Conservation (phyloP, 2,113 vertebrate genomes). For the Colistium nudipinnis region DNA sequence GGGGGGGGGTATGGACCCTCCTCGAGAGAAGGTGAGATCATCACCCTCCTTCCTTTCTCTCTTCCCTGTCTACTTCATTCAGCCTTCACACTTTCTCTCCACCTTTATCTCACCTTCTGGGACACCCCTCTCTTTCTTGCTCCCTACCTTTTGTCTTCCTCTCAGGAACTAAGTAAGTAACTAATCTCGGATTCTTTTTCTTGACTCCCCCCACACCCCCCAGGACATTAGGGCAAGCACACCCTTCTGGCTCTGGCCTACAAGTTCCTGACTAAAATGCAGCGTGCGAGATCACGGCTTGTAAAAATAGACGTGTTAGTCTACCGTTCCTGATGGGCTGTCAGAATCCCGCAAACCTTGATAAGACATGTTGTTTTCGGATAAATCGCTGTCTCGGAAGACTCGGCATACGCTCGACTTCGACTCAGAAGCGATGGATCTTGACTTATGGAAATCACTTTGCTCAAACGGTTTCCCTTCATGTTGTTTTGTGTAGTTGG, state of each 20-base stretch:
- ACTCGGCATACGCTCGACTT: neutral
- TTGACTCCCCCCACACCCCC: slow-evolving; percentile 22
- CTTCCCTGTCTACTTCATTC: slow-evolving; percentile 62
- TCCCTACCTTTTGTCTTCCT: slow-evolving; percentile 44
- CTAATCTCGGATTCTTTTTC: slow-evolving; percentile 49
- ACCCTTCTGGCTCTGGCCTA: slow-evolving; percentile 27
- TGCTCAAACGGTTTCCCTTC: neutral
- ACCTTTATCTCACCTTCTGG: slow-evolving; percentile 62
- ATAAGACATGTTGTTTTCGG: neutral
- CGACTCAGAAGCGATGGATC: neutral
- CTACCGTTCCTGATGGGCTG: slow-evolving; percentile 18
- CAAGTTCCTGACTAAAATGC: slow-evolving; percentile 54
- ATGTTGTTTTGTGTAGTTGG: neutral
- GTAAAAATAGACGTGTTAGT: slow-evolving; percentile 28
- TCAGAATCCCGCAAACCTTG: slow-evolving; percentile 11
- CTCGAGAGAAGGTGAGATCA: slow-evolving; percentile 77
- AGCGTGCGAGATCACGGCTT: slow-evolving; percentile 40
- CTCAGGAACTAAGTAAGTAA: slow-evolving; percentile 13
- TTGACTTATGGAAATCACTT: neutral
- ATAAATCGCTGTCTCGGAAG: slow-evolving; percentile 17
- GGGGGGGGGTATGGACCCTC: too few species aligned
- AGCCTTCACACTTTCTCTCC: slow-evolving; percentile 59
- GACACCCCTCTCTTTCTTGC: slow-evolving; percentile 50
- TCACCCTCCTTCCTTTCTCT: slow-evolving; percentile 63
- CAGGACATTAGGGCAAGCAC: slow-evolving; percentile 36